These are phyloP conservation scores for Hylaea fasciaria DNA, from an alignment of 2,888 invertebrate genomes.

Conservation along the genomic window DNA sequence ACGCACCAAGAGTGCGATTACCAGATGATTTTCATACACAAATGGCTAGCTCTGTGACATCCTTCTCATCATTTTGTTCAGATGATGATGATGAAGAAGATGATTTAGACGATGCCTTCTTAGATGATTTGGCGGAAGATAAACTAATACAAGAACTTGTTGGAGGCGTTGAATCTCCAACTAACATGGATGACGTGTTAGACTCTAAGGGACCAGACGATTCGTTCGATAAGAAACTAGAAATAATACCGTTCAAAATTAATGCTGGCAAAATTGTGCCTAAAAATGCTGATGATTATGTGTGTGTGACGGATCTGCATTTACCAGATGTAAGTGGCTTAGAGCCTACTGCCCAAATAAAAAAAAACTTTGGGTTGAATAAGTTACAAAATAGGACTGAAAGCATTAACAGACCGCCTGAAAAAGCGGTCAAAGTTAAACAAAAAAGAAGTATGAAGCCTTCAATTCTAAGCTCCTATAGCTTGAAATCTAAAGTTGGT, in stretches of 20 bases:
- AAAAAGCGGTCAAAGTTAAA: slow-evolving; percentile 74
- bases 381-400: slow-evolving; percentile 76
- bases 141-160: slow-evolving; percentile 76
- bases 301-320: slow-evolving; percentile 71
- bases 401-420: slow-evolving; percentile 74
- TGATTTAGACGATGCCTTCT: slow-evolving; percentile 58
- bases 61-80: slow-evolving; percentile 73
- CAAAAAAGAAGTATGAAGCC: slow-evolving; percentile 67
- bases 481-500: slow-evolving; percentile 58
- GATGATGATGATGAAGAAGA: slow-evolving; percentile 68
- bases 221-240: slow-evolving; percentile 71
- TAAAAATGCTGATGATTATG: slow-evolving; percentile 69
- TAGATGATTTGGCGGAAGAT: slow-evolving; percentile 72
- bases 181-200: slow-evolving; percentile 63
- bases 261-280: slow-evolving; percentile 61
- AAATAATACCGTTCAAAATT: slow-evolving; percentile 77
- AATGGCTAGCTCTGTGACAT: slow-evolving; percentile 64
- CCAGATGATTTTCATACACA: slow-evolving; percentile 77
- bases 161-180: slow-evolving; percentile 76
- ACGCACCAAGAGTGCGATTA: slow-evolving; percentile 80
- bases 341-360: slow-evolving; percentile 77
- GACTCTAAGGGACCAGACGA: slow-evolving; percentile 79
- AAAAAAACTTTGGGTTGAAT: slow-evolving; percentile 74
- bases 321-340: slow-evolving; percentile 67
- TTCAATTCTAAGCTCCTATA: slow-evolving; percentile 54